These are phyloP conservation scores for Pogoniulus pusillus DNA, from an alignment of 2,797 vertebrate species.

Conservation along the genomic window DNA sequence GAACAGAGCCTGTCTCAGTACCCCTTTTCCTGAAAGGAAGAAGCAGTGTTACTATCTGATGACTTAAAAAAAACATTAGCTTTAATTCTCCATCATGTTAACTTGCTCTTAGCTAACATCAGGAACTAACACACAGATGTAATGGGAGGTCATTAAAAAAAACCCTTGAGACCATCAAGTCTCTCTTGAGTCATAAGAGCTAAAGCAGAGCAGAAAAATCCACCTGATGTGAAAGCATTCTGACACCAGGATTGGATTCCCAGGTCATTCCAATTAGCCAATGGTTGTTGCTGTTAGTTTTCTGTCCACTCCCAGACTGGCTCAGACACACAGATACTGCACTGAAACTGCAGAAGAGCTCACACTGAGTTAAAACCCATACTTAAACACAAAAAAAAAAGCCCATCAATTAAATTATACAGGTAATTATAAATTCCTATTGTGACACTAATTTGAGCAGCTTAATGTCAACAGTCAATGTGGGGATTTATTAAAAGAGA, in stretches of 20 bases:
- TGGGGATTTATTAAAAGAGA: too few species aligned
- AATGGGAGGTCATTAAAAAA: not conserved
- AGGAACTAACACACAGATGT: not conserved
- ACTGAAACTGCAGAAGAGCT: not conserved
- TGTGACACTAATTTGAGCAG: too few species aligned
- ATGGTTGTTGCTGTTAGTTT: not conserved
- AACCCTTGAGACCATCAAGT: not conserved
- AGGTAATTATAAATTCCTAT: too few species aligned
- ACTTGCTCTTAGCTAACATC: not conserved
- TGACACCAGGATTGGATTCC: not conserved
- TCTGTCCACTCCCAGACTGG: not conserved
- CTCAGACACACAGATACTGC: not conserved
- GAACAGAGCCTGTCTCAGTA: too few species aligned
- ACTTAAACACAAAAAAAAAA: too few species aligned
- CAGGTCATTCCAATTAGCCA: not conserved
- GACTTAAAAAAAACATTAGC: not conserved
- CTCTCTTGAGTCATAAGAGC: slow-evolving; percentile 2
- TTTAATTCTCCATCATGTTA: not conserved
- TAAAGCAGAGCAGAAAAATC: slow-evolving; percentile 9
- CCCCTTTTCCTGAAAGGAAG: not conserved
- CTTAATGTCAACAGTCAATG: too few species aligned
- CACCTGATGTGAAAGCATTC: not conserved
- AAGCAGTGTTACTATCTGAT: not conserved
- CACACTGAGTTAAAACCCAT: too few species aligned
- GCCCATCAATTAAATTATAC: too few species aligned